Conservation (phyloP, 2,113 vertebrate species). For the Marcusenius ussheri region DNA sequence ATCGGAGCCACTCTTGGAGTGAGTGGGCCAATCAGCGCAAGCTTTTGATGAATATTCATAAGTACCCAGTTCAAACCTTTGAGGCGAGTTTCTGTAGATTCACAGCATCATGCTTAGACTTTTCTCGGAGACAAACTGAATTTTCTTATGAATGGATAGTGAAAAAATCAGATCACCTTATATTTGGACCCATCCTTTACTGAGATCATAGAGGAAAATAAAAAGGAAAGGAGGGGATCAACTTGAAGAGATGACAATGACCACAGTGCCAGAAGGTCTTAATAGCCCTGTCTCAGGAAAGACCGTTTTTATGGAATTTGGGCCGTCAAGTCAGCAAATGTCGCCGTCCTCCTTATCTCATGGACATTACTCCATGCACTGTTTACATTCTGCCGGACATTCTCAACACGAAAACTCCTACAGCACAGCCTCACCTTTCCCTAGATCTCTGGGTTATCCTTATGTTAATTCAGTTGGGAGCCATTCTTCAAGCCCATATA, state of each 20-base stretch:
- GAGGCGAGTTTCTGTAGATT: conserved; percentile 98
- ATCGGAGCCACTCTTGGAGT: conserved; percentile 85
- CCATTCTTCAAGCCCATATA: conserved; percentile 92
- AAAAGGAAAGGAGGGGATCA: conserved; percentile 71
- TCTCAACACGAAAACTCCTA: conserved; percentile 92
- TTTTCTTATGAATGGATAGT: conserved; percentile 99
- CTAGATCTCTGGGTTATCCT: conserved; percentile 93
- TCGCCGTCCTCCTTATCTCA: conserved; percentile 98
- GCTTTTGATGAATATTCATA: conserved; percentile 96
- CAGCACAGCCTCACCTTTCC: conserved; percentile 92
- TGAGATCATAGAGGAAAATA: conserved; percentile 87
- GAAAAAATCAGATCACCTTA: conserved; percentile 94
- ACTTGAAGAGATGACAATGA: conserved; percentile 99
- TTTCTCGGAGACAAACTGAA: conserved; percentile 98
- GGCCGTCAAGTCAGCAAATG: conserved; percentile 99
- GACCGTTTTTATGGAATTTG: conserved; percentile 99
- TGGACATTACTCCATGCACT: conserved; percentile 99
- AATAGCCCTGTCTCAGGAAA: conserved; percentile 98
- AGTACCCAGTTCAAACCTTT: conserved; percentile 98
- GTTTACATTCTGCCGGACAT: conserved; percentile 95
- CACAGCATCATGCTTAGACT: conserved; percentile 96
- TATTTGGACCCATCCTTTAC: conserved; percentile 95
- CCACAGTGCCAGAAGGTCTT: conserved; percentile 98
- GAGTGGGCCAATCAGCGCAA: conserved; percentile 87
- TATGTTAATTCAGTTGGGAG: conserved; percentile 97